A percentile compares a stretch with the other conserved stretches of the same genome.
Conservation (phyloP, 2,797 vertebrate genomes). For the Erpetoichthys calabaricus region DNA sequence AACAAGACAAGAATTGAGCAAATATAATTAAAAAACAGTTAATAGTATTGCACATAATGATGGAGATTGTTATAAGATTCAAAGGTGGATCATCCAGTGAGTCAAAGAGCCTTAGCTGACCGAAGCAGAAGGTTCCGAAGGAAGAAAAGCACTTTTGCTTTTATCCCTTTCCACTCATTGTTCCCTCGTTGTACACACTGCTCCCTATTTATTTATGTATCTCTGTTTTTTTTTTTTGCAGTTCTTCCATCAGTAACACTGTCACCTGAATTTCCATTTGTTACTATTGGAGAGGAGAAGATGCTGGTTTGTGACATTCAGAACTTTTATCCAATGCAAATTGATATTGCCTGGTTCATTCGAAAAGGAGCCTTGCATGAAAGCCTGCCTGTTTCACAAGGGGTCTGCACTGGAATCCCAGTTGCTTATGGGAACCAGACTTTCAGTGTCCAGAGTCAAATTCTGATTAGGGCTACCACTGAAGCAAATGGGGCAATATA, state of each 20-base stretch:
- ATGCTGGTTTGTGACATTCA: constrained; percentile 35
- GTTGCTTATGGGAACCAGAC: constrained; percentile 23
- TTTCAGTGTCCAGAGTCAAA: constrained; percentile 31
- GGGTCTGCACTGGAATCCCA: constrained; percentile 33
- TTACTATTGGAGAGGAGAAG: constrained; percentile 31
- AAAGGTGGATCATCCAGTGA: too few species aligned
- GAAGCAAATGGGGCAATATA: constrained; percentile 12
- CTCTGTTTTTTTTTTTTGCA: constrained; percentile 11
- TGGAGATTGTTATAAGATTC: too few species aligned
- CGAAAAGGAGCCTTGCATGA: constrained; percentile 13
- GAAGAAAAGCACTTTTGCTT: too few species aligned
- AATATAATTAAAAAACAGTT: too few species aligned
- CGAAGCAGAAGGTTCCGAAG: too few species aligned
- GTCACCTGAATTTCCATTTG: constrained; percentile 22
- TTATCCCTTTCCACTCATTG: too few species aligned
- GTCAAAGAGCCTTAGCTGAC: too few species aligned
- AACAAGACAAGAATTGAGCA: too few species aligned
- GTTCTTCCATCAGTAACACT: constrained; percentile 28
- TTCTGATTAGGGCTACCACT: constrained; percentile 24
- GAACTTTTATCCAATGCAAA: constrained; percentile 35
- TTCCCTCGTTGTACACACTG: too few species aligned
- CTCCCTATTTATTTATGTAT: too few species aligned
- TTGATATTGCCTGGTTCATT: constrained; percentile 30
- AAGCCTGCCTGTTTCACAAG: not conserved
- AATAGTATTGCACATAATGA: too few species aligned